phyloP scores from a whole-genome alignment of 2,888 invertebrate genomes.

The Brachylomia viminalis region DNA sequence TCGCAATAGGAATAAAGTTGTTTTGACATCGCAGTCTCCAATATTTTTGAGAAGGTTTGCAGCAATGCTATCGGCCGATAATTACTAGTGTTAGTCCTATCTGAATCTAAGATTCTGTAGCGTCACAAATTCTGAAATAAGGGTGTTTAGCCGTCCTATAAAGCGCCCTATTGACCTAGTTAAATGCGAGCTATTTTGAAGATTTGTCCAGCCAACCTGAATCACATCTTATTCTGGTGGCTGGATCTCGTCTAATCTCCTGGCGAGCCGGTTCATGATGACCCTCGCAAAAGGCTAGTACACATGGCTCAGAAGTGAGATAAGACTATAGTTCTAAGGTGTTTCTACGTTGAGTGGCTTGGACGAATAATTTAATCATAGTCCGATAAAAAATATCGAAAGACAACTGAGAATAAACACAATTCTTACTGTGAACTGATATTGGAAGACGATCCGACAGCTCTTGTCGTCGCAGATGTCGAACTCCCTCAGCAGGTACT shows the following conservation, averaged over 20 bases:
- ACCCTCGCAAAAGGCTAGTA: neutral
- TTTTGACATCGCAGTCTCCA: too few relatives aligned
- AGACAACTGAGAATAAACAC: neutral
- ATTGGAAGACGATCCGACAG: constrained; percentile 82
- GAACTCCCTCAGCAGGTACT: constrained; percentile 97
- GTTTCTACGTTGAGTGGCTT: neutral
- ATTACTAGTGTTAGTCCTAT: too few relatives aligned
- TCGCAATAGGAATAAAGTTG: too few relatives aligned
- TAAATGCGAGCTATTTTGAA: too few relatives aligned
- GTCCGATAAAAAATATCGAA: neutral
- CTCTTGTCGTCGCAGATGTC: constrained; percentile 76
- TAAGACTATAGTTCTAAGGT: neutral
- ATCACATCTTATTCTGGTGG: too few relatives aligned
- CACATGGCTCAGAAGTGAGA: neutral
- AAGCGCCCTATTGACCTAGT: too few relatives aligned
- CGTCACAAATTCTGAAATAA: too few relatives aligned
- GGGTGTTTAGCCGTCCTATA: too few relatives aligned
- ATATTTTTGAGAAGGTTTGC: too few relatives aligned
- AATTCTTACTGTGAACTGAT: constrained; percentile 82
- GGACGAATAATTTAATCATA: neutral
- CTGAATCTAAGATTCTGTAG: too few relatives aligned
- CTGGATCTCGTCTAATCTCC: neutral
- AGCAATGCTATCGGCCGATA: too few relatives aligned
- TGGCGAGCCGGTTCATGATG: neutral
- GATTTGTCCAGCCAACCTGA: too few relatives aligned